A percentile compares a stretch with the other conserved stretches of the same genome.
phyloP scores from a whole-genome alignment of 2,888 invertebrate genomes.

The Pristionchus arcanus region DNA sequence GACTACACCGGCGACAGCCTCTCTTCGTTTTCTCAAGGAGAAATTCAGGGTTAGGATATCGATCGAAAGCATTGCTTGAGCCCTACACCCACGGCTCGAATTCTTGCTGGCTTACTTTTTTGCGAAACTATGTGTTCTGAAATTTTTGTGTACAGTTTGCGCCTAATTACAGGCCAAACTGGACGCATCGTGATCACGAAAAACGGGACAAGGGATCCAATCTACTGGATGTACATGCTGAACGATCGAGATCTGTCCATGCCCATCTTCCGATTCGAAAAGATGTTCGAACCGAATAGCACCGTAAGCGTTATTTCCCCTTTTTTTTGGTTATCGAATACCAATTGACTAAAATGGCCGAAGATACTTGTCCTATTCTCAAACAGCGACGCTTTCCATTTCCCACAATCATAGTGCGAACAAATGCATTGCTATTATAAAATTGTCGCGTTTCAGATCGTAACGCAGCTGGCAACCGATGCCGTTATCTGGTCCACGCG shows the following conservation, averaged over 20 bases:
- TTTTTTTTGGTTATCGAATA: no score
- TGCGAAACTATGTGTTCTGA: no score
- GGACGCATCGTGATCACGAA: neutral
- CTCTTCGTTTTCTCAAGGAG: neutral
- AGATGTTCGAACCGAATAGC: neutral
- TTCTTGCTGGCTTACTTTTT: no score
- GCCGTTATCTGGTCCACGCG: neutral
- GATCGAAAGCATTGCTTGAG: no score
- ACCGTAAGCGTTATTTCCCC: no score
- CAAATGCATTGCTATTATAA: no score
- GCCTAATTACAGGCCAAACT: neutral
- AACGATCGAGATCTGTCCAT: neutral
- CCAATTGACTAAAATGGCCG: no score
- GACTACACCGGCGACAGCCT: neutral
- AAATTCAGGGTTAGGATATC: neutral
- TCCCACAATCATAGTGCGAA: no score
- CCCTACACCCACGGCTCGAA: no score
- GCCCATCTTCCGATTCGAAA: neutral
- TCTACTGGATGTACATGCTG: slow-evolving; percentile 40
- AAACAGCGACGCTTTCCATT: no score
- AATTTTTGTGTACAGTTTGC: no score
- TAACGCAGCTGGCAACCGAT: neutral
- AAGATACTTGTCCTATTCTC: no score
- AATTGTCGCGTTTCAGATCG: neutral
- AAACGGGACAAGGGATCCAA: neutral